Percentiles rank a stretch among this genome's conserved stretches.
Evolutionary conservation across 2,888 invertebrate genomes (phyloP).

Genomic region (Argyresthia albistria): DNA sequence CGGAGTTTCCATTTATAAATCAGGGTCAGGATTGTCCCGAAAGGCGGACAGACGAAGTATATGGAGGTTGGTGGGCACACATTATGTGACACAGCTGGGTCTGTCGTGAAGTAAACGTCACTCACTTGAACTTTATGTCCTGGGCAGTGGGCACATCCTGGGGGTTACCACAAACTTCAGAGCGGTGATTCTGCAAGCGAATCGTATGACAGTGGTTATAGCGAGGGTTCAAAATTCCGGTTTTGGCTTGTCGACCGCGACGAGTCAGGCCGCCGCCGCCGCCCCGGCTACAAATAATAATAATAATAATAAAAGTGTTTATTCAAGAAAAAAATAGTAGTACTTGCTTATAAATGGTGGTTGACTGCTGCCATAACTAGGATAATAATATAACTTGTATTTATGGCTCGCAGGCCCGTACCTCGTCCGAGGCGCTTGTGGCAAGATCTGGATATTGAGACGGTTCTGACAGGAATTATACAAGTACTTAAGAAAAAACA

Average conservation of each 20-base stretch:
- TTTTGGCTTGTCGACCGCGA: not conserved
- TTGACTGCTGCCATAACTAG: too few species aligned
- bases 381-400: too few species aligned
- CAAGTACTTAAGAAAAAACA: too few species aligned
- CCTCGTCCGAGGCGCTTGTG: too few species aligned
- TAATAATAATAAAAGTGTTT: too few species aligned
- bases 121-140: not conserved
- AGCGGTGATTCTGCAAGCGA: not conserved
- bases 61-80: not conserved
- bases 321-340: too few species aligned
- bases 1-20: constrained; percentile 55
- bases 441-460: too few species aligned
- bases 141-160: not conserved
- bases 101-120: not conserved
- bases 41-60: constrained; percentile 24
- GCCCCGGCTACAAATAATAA: too few species aligned
- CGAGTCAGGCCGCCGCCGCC: not conserved
- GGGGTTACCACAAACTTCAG: not conserved
- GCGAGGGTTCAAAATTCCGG: too few species aligned
- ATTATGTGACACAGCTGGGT: not conserved
- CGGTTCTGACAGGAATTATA: too few species aligned
- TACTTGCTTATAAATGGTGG: too few species aligned
- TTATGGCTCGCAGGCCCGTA: too few species aligned
- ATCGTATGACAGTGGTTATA: not conserved
- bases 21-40: constrained; percentile 39